Evolutionary conservation across 2,113 vertebrate genomes (phyloP), one percentile per base, ranked within the genome.

Genomic region (Catharus fuscescens): DNA sequence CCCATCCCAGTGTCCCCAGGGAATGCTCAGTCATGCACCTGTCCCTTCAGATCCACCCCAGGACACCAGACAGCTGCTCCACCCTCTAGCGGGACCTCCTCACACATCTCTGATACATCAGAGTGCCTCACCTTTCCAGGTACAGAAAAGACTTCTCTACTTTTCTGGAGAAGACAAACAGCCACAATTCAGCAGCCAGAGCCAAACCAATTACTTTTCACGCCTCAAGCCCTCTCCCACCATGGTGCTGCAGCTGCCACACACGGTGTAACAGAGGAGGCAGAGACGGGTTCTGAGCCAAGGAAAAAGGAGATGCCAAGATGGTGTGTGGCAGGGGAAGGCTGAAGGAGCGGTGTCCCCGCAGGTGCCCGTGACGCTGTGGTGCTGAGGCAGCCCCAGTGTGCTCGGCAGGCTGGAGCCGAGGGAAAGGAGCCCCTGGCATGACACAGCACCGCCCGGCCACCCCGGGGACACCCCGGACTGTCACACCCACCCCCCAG

Each of bases 361-460:
- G 20, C 50, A 36, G 40, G 17, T 14, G 5, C 8, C 54, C 6
- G 38, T 21, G 54, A 20, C 48, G 34, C 71, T 3, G 10, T 3
- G 7, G 0, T 4, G 31, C 7, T 2, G 2, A 10, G 14, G 18
- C 44, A 21, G 38, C 61, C 36, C 6, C 2, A 3, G 17, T n/a
- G n/a, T n/a, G n/a, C n/a, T n/a, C n/a, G 8, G 18, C 1, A 19
- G 32, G 59, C 1, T 10, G 42, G 32, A 16, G 8, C 0, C 3
- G 44, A 0, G 19, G 40, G 19, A 14, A 40, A 9, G 26, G 29
- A 61, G 19, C 15, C 71, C 50, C 28, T 4, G 29, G 24, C 15
- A 48, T 59, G 53, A 24, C 7, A 60, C 13, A 20, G 72, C 72
- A 10, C 15, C 1, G 26, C 50, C 21, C 9, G 36, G 18, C 21